Evolutionary conservation across 2,113 vertebrate genomes (phyloP).

Genomic region (Siniperca chuatsi): DNA sequence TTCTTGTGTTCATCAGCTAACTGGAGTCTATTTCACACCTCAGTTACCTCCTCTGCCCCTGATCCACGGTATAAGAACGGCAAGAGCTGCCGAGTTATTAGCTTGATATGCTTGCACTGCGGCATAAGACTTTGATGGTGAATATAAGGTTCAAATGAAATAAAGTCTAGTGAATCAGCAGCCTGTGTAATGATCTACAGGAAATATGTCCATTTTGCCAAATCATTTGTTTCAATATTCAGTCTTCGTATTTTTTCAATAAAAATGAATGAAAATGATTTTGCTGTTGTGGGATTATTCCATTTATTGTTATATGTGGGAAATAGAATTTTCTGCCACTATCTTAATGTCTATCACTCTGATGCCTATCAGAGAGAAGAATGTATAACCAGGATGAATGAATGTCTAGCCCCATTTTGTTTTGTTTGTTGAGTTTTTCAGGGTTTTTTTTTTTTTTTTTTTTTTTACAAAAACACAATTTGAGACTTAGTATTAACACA

Average conservation of each 20-base stretch:
- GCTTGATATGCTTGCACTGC: slow-evolving; percentile 49
- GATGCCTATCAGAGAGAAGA: not conserved
- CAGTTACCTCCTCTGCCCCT: slow-evolving; percentile 71
- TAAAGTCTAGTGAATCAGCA: slow-evolving; percentile 33
- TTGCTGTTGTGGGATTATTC: not conserved
- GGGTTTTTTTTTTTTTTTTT: no score
- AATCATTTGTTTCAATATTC: slow-evolving; percentile 5
- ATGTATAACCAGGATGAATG: not conserved
- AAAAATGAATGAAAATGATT: not conserved
- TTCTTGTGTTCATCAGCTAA: slow-evolving; percentile 74
- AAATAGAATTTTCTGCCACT: not conserved
- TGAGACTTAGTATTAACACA: not conserved
- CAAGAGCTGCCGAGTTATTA: slow-evolving; percentile 52
- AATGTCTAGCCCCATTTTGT: not conserved
- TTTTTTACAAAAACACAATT: not conserved
- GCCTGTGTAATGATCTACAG: slow-evolving; percentile 24
- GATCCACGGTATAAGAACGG: slow-evolving; percentile 49
- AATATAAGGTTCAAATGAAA: slow-evolving; percentile 47
- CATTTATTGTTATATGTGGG: not conserved
- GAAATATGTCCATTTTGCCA: not conserved
- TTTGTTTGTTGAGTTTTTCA: not conserved
- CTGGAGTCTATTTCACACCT: slow-evolving; percentile 80
- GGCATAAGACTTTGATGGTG: slow-evolving; percentile 48
- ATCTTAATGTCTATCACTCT: not conserved
- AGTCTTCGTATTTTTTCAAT: not conserved